Evolutionary conservation across 2,888 invertebrate species (phyloP).

Genomic region (Drosophila bunnanda): DNA sequence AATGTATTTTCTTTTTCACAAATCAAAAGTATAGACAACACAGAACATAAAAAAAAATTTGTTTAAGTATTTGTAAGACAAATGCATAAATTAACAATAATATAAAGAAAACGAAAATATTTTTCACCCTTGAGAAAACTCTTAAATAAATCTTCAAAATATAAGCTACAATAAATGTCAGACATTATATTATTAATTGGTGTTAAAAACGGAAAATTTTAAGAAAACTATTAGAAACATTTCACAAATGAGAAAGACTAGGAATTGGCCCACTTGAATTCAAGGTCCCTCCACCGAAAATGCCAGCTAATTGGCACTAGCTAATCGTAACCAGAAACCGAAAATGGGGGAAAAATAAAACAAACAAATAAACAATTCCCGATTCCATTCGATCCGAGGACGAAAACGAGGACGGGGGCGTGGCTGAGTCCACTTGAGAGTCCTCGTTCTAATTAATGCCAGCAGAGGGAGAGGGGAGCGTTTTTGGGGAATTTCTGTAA

Average conservation of each 20-base stretch:
- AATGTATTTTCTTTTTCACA: neutral
- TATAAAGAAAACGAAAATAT: neutral
- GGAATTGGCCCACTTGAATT: conserved; percentile 13
- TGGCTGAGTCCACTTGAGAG: conserved; percentile 24
- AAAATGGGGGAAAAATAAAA: conserved; percentile 45
- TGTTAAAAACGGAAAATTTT: neutral
- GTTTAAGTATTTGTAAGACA: conserved; percentile 10
- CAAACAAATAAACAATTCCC: conserved; percentile 63
- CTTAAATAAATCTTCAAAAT: neutral
- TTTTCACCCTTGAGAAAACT: neutral
- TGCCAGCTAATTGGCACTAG: conserved; percentile 38
- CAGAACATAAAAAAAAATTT: conserved; percentile 8
- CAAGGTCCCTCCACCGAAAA: conserved; percentile 10
- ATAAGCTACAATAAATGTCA: neutral
- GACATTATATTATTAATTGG: conserved; percentile 3
- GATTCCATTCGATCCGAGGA: conserved; percentile 47
- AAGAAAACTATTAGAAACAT: neutral
- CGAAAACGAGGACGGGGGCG: conserved; percentile 14
- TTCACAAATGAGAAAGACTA: neutral
- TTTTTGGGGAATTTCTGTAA: conserved; percentile 77
- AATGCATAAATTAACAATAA: conserved; percentile 5
- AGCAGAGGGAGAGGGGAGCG: conserved; percentile 16
- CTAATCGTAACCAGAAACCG: conserved; percentile 42
- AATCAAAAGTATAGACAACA: neutral
- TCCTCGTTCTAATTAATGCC: conserved; percentile 74